Evolutionary conservation across 64 coral and sea anemone genomes (phyloP), one percentile per base, ranked within the genome.

Genomic region (Actinia tenebrosa): DNA sequence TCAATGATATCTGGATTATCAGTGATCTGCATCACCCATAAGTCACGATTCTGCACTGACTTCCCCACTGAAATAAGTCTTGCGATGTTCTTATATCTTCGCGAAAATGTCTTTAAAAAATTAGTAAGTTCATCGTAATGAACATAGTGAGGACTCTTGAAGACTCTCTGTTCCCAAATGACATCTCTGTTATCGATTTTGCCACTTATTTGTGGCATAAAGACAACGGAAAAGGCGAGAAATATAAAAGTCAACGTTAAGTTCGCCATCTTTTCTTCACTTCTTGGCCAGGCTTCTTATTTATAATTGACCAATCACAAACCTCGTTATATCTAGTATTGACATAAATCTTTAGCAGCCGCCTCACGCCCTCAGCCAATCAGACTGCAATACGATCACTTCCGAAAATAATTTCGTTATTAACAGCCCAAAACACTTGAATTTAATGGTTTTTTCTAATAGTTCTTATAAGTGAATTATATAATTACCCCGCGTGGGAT

Each of bases 1-100:
- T 99, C 90, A 78, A 56, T 88, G 14, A 92, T 87, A 30, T 83
- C 59, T 42, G 93, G 87, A 78, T 99, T 88, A 82, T 99, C 93
- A 22, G 97, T 95, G 44, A 99, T 99, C 75, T 95, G 97, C 15
- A 99, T 25, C 22, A 80, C 97, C 88, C 88, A 88, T 82, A 99
- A 79, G 16, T 95, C 45, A 13, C 97, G 93, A 45, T 90, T 90
- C 85, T 83, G 16, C 27, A 84, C 93, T 4, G 97, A 99, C 75
- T 77, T 90, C 2, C 97, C 97, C 16, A 99, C 86, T 5, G 50
- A 83, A 37, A 92, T 82, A 42, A 99, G 84, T 58, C 88, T 61
- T 20, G 93, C 84, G 55, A 99, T 99, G 25, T 88, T 86, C 15
- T 64, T 81, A 77, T 99, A 92, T 46, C 87, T 89, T 26, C 90